Evolutionary conservation across 1,140 invertebrate species (phyloP).

Genomic region (Leguminivora glycinivorella): DNA sequence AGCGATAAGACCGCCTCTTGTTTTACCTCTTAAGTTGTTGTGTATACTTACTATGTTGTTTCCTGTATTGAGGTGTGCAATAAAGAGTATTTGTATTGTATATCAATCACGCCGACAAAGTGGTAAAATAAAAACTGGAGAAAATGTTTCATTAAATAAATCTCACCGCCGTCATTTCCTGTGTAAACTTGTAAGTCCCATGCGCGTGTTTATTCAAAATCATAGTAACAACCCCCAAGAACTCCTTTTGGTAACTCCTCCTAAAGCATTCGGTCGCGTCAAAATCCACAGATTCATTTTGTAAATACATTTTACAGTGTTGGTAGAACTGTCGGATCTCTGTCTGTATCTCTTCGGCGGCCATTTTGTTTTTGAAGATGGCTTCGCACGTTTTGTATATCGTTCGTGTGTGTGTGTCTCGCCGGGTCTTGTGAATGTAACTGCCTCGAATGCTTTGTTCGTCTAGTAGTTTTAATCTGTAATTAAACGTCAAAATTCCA

Average conservation of each 20-base stretch:
- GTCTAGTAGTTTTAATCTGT: conserved; percentile 52
- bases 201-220: conserved; percentile 51
- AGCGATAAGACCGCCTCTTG: too few species aligned
- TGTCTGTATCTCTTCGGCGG: neutral
- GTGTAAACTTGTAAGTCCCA: conserved; percentile 43
- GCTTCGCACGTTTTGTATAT: neutral
- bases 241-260: conserved; percentile 30
- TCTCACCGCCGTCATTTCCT: conserved; percentile 51
- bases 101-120: too few species aligned
- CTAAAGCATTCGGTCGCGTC: neutral
- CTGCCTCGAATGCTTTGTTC: conserved; percentile 36
- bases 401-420: conserved; percentile 1
- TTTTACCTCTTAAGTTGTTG: too few species aligned
- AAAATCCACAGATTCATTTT: neutral
- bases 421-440: conserved; percentile 28
- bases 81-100: too few species aligned
- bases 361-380: conserved; percentile 23
- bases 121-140: too few species aligned
- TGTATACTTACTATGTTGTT: too few species aligned
- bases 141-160: too few species aligned
- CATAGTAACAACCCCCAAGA: conserved; percentile 47
- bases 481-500: too few species aligned
- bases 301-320: conserved; percentile 3
- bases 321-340: neutral
- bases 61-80: too few species aligned